Evolutionary conservation across 2,797 vertebrate species (phyloP).

Genomic region (Discoglossus pictus): DNA sequence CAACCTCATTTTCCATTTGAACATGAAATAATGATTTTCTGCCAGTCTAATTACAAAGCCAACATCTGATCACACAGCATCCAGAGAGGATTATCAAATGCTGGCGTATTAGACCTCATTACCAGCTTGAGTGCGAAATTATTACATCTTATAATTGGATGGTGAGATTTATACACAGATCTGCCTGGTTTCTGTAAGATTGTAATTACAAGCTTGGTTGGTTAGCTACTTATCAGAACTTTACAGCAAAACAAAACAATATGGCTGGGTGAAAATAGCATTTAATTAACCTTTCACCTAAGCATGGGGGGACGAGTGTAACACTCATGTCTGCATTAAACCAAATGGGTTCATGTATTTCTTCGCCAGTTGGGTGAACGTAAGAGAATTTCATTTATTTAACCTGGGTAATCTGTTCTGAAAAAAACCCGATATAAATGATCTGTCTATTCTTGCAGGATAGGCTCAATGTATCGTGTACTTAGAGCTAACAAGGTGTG

Average conservation of each 20-base stretch:
- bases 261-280: conserved; percentile 99
- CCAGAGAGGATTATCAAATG: conserved; percentile 90
- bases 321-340: conserved; percentile 97
- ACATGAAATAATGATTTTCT: conserved; percentile 99
- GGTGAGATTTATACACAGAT: conserved; percentile 92
- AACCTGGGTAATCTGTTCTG: conserved; percentile 96
- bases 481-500: conserved; percentile 98
- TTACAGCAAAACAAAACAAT: conserved; percentile 99
- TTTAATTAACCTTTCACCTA: conserved; percentile 99
- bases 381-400: conserved; percentile 99
- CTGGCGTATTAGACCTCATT: conserved; percentile 87
- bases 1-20: conserved; percentile 99
- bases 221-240: conserved; percentile 96
- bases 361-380: conserved; percentile 92
- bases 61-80: conserved; percentile 86
- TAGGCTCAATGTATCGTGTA: conserved; percentile 99
- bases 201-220: conserved; percentile 89
- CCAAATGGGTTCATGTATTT: conserved; percentile 98
- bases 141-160: conserved; percentile 91
- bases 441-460: conserved; percentile 98
- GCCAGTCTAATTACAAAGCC: conserved; percentile 91
- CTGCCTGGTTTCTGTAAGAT: conserved; percentile 84
- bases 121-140: conserved; percentile 89
- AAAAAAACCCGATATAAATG: conserved; percentile 93
- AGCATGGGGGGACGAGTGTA: conserved; percentile 86